These are phyloP conservation scores for Varanus komodoensis DNA, from an alignment of 2,113 vertebrate genomes.

Conservation along the genomic window DNA sequence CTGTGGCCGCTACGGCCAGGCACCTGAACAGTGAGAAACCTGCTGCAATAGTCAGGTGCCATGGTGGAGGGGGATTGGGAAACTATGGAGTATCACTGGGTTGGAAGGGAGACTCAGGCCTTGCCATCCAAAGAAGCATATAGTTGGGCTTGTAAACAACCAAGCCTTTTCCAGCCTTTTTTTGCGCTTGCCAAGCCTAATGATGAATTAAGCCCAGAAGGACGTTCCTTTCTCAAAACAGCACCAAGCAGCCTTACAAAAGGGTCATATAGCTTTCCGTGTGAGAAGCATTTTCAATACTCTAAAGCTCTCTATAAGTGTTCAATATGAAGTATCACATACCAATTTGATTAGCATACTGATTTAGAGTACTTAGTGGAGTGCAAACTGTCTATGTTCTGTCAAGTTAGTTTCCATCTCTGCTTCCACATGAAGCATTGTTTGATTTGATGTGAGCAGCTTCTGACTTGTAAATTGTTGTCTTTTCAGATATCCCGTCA, in stretches of 20 bases:
- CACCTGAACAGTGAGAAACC: too few relatives aligned
- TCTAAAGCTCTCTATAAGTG: not conserved
- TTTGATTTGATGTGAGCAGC: not conserved
- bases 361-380: not conserved
- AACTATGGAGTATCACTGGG: not conserved
- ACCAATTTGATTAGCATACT: conserved; percentile 4
- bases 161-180: not conserved
- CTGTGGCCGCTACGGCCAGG: not conserved
- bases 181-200: not conserved
- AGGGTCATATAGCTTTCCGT: not conserved
- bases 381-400: not conserved
- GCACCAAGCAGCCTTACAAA: not conserved
- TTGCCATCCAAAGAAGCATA: not conserved
- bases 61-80: not conserved
- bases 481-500: conserved; percentile 85
- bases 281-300: too few relatives aligned
- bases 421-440: not conserved
- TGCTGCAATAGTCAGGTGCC: not conserved
- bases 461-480: conserved; percentile 34
- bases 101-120: not conserved
- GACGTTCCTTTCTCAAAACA: not conserved
- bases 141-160: not conserved
- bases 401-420: not conserved
- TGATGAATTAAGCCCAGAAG: not conserved
- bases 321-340: not conserved